Conservation (phyloP, 1,140 invertebrate genomes). For the Bombus confusus region DNA sequence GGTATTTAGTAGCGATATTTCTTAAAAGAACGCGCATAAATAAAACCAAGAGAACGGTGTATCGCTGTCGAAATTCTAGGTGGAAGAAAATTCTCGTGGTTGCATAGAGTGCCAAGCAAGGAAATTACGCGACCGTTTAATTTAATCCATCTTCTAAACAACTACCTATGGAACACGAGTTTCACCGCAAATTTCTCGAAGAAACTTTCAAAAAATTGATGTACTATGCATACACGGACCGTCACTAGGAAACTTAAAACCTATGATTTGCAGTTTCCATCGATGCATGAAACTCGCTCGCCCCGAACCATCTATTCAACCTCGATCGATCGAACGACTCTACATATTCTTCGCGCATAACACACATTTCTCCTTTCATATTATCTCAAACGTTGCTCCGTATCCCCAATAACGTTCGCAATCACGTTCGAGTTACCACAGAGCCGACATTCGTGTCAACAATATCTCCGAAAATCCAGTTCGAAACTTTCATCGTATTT, state of each 20-base stretch:
- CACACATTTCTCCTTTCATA: neutral
- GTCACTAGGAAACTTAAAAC: neutral
- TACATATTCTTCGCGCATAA: neutral
- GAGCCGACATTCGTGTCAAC: neutral
- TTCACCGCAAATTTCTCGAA: neutral
- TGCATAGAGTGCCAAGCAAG: neutral
- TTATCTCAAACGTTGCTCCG: neutral
- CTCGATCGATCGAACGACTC: neutral
- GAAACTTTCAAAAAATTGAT: neutral
- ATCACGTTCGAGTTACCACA: neutral
- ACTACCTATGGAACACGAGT: neutral
- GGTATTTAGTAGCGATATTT: neutral
- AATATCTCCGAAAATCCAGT: neutral
- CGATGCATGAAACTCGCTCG: conserved; percentile 6
- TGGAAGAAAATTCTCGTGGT: no score
- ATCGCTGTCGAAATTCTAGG: neutral
- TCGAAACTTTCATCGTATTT: neutral
- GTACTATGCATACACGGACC: neutral
- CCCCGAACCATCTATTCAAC: neutral
- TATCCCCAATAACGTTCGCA: conserved; percentile 4
- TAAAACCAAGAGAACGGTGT: neutral
- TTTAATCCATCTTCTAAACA: neutral
- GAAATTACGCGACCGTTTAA: neutral
- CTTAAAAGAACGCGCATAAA: neutral
- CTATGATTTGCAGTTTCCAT: conserved; percentile 8